Evolutionary conservation across 1,140 invertebrate species (phyloP).

Genomic region (Sitodiplosis mosellana): DNA sequence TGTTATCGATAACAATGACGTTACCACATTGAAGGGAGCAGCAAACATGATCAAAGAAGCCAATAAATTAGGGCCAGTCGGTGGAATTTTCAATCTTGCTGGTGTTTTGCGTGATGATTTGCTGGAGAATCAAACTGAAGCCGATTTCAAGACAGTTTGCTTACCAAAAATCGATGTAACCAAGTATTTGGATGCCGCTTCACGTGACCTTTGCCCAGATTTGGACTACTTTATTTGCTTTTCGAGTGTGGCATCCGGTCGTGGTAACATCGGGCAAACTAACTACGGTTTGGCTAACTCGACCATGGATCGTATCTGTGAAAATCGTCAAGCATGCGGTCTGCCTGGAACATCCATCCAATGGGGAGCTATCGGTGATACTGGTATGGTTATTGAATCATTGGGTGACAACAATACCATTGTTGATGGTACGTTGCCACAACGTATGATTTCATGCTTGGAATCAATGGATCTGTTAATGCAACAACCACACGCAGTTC

Average conservation of each 20-base stretch:
- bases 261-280: constrained; percentile 84
- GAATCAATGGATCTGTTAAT: constrained; percentile 72
- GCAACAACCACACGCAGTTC: constrained; percentile 67
- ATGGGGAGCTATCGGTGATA: constrained; percentile 96
- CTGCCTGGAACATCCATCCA: constrained; percentile 77
- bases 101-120: constrained; percentile 72
- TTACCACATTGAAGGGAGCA: constrained; percentile 44
- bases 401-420: constrained; percentile 73
- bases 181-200: constrained; percentile 52
- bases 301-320: constrained; percentile 86
- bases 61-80: constrained; percentile 56
- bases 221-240: constrained; percentile 86
- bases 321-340: constrained; percentile 61
- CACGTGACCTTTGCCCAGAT: constrained; percentile 51
- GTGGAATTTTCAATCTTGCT: constrained; percentile 89
- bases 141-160: constrained; percentile 56
- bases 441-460: constrained; percentile 78
- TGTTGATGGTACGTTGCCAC: constrained; percentile 81
- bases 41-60: constrained; percentile 49
- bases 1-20: constrained; percentile 46
- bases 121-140: constrained; percentile 70
- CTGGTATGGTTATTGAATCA: constrained; percentile 74
- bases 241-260: constrained; percentile 84
- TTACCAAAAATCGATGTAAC: constrained; percentile 73
- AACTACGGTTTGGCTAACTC: constrained; percentile 96